These are phyloP conservation scores for Tiliacea aurago DNA, from an alignment of 2,888 invertebrate genomes.

Conservation along the genomic window DNA sequence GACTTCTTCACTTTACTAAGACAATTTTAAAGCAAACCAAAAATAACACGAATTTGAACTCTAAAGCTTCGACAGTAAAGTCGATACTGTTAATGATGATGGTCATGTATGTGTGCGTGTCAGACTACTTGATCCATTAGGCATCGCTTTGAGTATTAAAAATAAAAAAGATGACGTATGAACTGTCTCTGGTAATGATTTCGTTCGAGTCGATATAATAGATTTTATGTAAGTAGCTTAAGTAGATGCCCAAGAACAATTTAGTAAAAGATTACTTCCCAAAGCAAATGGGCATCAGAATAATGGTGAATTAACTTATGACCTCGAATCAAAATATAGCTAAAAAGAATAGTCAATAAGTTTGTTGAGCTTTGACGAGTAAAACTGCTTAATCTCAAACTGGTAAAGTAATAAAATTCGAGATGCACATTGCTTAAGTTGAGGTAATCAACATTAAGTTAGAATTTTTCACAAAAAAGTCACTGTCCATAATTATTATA, in stretches of 20 bases:
- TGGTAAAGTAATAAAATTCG: conserved; percentile 11
- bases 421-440: not conserved
- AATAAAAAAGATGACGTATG: conserved; percentile 76
- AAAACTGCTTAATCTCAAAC: conserved; percentile 8
- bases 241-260: conserved; percentile 52
- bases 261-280: conserved; percentile 35
- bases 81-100: conserved; percentile 53
- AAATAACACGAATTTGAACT: conserved; percentile 60
- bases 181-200: conserved; percentile 76
- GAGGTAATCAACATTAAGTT: not conserved
- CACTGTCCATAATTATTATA: not conserved
- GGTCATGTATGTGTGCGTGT: conserved; percentile 56
- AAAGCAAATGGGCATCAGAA: conserved; percentile 53
- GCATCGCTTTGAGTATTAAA: conserved; percentile 78
- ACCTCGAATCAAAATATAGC: conserved; percentile 55
- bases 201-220: conserved; percentile 70
- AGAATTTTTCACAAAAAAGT: not conserved
- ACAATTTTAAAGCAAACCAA: conserved; percentile 68
- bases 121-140: conserved; percentile 82
- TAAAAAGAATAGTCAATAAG: conserved; percentile 52
- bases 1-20: conserved; percentile 86
- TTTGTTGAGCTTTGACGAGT: conserved; percentile 35
- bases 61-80: conserved; percentile 60
- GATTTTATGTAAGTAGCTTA: conserved; percentile 64
- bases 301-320: conserved; percentile 58